Percentiles rank a stretch among this genome's conserved stretches.
phyloP scores from a whole-genome alignment of 2,888 invertebrate genomes.

The Metacarcinus magister region DNA sequence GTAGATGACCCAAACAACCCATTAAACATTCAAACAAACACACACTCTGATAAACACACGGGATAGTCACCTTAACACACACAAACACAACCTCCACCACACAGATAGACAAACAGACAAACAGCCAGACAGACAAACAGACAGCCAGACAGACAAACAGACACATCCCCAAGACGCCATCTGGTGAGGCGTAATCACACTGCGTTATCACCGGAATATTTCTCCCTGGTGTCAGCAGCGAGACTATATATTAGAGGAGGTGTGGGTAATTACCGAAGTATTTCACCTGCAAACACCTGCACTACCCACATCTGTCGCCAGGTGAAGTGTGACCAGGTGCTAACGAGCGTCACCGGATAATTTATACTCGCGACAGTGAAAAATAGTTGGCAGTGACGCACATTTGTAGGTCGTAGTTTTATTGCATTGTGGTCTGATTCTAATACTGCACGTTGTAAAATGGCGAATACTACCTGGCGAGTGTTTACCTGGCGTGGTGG shows the following conservation, averaged over 20 bases:
- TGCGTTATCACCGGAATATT: background rate
- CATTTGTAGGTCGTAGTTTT: background rate
- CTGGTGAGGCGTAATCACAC: background rate
- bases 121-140: background rate
- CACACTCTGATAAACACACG: background rate
- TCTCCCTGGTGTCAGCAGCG: background rate
- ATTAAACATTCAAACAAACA: background rate
- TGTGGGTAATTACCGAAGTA: conserved; percentile 40
- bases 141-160: background rate
- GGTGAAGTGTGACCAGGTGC: conserved; percentile 40
- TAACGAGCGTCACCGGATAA: background rate
- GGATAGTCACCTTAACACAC: background rate
- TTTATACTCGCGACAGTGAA: background rate
- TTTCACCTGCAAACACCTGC: conserved; percentile 16
- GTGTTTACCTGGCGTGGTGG: background rate
- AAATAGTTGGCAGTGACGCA: background rate
- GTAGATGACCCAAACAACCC: too few relatives aligned
- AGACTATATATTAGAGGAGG: background rate
- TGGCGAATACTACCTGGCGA: background rate
- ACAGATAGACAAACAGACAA: background rate
- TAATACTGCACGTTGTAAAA: too few relatives aligned
- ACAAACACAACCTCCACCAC: background rate
- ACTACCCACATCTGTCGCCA: conserved; percentile 4
- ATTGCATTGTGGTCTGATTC: background rate
- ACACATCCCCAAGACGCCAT: background rate